Evolutionary conservation across 2,797 vertebrate genomes (phyloP).

Genomic region (Peromyscus melanophrys): DNA sequence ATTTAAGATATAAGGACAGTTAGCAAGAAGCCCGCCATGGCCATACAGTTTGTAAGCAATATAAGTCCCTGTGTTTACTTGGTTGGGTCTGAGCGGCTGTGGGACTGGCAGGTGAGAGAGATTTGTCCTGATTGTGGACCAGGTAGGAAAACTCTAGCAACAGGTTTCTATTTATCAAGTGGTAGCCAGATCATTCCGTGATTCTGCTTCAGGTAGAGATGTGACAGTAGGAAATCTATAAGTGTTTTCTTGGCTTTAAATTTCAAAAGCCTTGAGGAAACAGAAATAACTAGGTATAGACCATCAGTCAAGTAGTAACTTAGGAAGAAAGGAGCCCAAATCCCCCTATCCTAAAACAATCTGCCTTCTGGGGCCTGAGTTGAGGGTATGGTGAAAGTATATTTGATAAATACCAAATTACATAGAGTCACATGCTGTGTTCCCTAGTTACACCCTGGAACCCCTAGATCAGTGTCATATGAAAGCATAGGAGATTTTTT

Average conservation of each 20-base stretch:
- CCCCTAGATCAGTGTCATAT: background rate
- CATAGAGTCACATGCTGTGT: background rate
- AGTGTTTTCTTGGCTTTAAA: slow-evolving; percentile 56
- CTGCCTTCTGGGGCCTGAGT: background rate
- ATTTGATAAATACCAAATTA: slow-evolving; percentile 53
- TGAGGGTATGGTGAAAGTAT: background rate
- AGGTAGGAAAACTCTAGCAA: too few species aligned
- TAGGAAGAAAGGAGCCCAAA: slow-evolving; percentile 33
- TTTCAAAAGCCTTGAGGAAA: slow-evolving; percentile 61
- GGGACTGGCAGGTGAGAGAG: too few species aligned
- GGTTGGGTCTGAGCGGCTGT: too few species aligned
- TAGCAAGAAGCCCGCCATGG: too few species aligned
- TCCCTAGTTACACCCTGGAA: background rate
- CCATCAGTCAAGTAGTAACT: slow-evolving; percentile 26
- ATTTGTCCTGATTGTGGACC: too few species aligned
- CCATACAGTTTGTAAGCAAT: too few species aligned
- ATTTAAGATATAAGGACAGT: too few species aligned
- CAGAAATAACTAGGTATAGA: slow-evolving; percentile 50
- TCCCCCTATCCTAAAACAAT: background rate
- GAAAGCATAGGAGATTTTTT: background rate
- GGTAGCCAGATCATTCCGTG: slow-evolving; percentile 13
- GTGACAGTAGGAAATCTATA: slow-evolving; percentile 21
- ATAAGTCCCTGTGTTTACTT: too few species aligned
- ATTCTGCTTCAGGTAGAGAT: slow-evolving; percentile 37
- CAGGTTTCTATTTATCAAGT: background rate